Evolutionary conservation across 2,888 invertebrate genomes (phyloP).

Genomic region (Cepaea hortensis): DNA sequence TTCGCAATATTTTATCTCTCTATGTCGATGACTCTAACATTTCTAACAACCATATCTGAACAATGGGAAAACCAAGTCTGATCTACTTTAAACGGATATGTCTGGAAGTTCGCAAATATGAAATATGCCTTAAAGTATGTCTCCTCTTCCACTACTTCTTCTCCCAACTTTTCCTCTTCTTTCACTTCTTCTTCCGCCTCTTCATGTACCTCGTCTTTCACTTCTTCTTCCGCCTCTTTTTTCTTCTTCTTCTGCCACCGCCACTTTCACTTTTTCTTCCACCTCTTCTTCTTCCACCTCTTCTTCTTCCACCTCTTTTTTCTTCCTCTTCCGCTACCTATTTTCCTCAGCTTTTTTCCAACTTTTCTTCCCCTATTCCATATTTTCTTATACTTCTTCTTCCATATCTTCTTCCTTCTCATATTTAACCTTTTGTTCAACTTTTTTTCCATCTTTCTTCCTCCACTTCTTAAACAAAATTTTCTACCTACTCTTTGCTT

Average conservation of each 20-base stretch:
- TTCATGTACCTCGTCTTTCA: background rate
- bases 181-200: background rate
- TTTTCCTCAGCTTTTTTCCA: background rate
- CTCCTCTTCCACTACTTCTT: too few species aligned
- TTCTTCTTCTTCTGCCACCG: background rate
- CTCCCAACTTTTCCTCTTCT: too few species aligned
- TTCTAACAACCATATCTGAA: too few species aligned
- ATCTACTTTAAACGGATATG: too few species aligned
- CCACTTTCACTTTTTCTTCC: background rate
- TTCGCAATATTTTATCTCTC: too few species aligned
- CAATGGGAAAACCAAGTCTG: too few species aligned
- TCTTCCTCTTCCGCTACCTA: background rate
- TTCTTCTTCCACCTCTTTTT: background rate
- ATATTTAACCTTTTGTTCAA: background rate
- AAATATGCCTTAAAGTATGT: too few species aligned
- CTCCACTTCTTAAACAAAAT: background rate
- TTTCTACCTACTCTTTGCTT: background rate
- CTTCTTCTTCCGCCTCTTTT: background rate
- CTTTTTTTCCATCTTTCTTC: background rate
- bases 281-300: background rate
- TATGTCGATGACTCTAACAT: too few species aligned
- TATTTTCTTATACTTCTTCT: background rate
- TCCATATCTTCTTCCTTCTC: background rate
- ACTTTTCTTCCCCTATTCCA: background rate
- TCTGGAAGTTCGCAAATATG: too few species aligned